Percentiles rank a stretch among this genome's conserved stretches.
Evolutionary conservation across 2,888 invertebrate genomes (phyloP).

Genomic region (Diadegma fenestrale): DNA sequence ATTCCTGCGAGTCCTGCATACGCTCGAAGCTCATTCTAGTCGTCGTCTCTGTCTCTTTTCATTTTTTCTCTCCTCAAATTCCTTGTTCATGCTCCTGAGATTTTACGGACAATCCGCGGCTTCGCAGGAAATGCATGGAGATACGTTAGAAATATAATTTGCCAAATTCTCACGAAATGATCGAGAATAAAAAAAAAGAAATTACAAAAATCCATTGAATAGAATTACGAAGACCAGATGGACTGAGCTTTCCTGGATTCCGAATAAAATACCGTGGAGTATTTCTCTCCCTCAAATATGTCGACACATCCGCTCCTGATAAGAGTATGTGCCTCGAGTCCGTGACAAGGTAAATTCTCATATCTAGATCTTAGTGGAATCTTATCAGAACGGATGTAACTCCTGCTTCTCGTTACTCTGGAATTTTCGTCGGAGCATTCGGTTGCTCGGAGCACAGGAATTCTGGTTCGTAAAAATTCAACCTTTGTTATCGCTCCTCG

Average conservation of each 20-base stretch:
- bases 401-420: slow-evolving; percentile 13
- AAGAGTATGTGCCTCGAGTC: not conserved
- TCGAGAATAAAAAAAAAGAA: not conserved
- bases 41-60: not conserved
- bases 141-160: slow-evolving; percentile 34
- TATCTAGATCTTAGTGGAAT: slow-evolving; percentile 10
- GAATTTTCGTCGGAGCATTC: slow-evolving; percentile 11
- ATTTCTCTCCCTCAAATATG: slow-evolving; percentile 6
- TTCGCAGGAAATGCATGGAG: slow-evolving; percentile 60
- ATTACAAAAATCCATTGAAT: slow-evolving; percentile 9
- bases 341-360: slow-evolving; percentile 10
- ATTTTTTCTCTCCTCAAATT: not conserved
- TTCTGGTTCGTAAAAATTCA: not conserved
- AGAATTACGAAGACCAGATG: slow-evolving; percentile 23
- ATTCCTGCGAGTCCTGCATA: slow-evolving; percentile 30
- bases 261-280: not conserved
- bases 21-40: slow-evolving; percentile 30
- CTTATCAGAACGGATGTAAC: slow-evolving; percentile 12
- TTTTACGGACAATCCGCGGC: slow-evolving; percentile 17
- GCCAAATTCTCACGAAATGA: slow-evolving; percentile 24
- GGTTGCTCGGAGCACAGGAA: not conserved
- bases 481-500: not conserved
- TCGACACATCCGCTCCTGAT: slow-evolving; percentile 18
- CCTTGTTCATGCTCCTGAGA: slow-evolving; percentile 2
- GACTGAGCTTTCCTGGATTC: slow-evolving; percentile 23